phyloP scores from a whole-genome alignment of 2,888 invertebrate species.

The Cetonia aurata region DNA sequence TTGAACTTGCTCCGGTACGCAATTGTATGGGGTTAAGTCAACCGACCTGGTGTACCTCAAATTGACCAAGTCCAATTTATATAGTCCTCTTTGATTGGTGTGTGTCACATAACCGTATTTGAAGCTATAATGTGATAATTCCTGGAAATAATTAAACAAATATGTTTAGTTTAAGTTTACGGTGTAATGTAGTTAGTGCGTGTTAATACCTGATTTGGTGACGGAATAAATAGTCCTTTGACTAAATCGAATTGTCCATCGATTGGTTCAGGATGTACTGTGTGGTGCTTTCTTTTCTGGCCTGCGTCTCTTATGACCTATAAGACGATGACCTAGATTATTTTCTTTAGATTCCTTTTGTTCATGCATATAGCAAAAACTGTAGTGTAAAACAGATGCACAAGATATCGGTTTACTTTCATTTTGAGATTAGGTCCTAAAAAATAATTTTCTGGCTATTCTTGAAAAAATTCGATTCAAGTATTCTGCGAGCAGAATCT shows the following conservation, averaged over 20 bases:
- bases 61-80: conserved; percentile 79
- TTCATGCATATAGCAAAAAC: not conserved
- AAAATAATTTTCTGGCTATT: no score
- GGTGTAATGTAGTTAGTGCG: not conserved
- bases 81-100: conserved; percentile 78
- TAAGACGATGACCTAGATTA: conserved; percentile 37
- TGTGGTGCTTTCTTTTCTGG: conserved; percentile 78
- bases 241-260: conserved; percentile 83
- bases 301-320: conserved; percentile 80
- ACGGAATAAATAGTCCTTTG: conserved; percentile 74
- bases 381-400: not conserved
- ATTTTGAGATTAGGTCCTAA: no score
- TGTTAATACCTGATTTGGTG: conserved; percentile 67
- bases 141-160: conserved; percentile 60
- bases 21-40: conserved; percentile 79
- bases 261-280: conserved; percentile 80
- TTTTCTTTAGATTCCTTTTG: no score
- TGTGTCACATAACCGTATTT: conserved; percentile 82
- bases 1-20: conserved; percentile 77
- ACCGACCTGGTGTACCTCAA: conserved; percentile 79
- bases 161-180: not conserved
- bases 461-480: no score
- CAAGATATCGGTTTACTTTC: not conserved
- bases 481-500: no score
- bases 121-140: conserved; percentile 70